Evolutionary conservation across 2,113 vertebrate species (phyloP).

Genomic region (Podarcis raffonei): DNA sequence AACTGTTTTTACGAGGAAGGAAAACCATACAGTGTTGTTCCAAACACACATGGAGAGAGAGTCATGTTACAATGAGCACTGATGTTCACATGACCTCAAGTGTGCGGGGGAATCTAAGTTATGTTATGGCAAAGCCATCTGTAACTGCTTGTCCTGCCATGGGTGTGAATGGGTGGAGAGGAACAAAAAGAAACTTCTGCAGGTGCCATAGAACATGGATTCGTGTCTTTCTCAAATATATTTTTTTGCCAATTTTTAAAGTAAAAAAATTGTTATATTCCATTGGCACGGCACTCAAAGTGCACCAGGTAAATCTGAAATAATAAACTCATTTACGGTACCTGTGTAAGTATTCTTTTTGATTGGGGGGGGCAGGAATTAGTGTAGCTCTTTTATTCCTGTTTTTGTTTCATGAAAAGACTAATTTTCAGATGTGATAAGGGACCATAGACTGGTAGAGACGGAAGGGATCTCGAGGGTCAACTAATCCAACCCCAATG

Average conservation of each 20-base stretch:
- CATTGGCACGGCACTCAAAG: neutral
- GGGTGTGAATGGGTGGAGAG: neutral
- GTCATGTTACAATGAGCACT: conserved; percentile 47
- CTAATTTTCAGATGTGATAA: neutral
- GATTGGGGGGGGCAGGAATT: neutral
- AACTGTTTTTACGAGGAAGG: conserved; percentile 62
- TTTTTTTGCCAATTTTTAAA: no score
- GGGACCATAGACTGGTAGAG: no score
- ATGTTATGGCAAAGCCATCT: neutral
- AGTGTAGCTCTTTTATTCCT: neutral
- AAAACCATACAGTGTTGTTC: conserved; percentile 64
- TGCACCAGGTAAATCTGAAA: neutral
- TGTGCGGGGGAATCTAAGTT: neutral
- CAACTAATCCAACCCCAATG: no score
- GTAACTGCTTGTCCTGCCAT: neutral
- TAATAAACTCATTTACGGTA: neutral
- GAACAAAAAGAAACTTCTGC: neutral
- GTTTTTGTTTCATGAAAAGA: neutral
- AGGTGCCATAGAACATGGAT: neutral
- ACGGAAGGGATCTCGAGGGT: neutral
- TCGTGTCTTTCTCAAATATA: no score
- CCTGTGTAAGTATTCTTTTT: neutral
- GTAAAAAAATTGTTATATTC: neutral
- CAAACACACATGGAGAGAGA: conserved; percentile 35
- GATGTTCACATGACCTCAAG: neutral